A percentile compares a stretch with the other conserved stretches of the same genome.
phyloP scores from a whole-genome alignment of 1,140 invertebrate species.

The Camponotus vicinus region DNA sequence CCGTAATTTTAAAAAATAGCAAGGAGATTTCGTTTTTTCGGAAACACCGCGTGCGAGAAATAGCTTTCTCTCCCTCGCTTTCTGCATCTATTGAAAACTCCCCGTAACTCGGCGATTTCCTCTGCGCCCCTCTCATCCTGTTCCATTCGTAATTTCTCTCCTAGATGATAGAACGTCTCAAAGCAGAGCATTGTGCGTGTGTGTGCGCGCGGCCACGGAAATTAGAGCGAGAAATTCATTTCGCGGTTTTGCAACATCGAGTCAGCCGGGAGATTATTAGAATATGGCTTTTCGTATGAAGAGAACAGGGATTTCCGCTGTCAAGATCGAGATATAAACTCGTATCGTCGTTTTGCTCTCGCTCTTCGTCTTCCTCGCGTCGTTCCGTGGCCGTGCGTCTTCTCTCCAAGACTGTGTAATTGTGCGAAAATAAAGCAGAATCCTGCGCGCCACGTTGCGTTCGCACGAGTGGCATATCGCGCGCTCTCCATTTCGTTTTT shows the following conservation, averaged over 20 bases:
- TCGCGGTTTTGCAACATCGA: constrained; percentile 31
- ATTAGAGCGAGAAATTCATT: constrained; percentile 19
- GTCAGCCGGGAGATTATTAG: constrained; percentile 21
- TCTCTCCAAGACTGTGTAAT: constrained; percentile 68
- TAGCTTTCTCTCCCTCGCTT: background rate
- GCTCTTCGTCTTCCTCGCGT: constrained; percentile 12
- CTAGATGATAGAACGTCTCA: constrained; percentile 65
- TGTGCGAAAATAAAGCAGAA: constrained; percentile 41
- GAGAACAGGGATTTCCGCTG: constrained; percentile 11
- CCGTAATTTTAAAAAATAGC: background rate
- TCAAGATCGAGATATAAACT: background rate
- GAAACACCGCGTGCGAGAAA: background rate
- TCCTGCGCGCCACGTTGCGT: constrained; percentile 73
- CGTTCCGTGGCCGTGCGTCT: constrained; percentile 58
- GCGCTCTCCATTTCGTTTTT: constrained; percentile 81
- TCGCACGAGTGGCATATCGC: constrained; percentile 78
- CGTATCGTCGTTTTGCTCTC: background rate
- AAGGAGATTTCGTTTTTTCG: background rate
- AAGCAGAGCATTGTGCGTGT: constrained; percentile 82
- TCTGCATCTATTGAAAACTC: no score
- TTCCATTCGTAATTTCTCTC: constrained; percentile 58
- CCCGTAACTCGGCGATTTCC: constrained; percentile 33
- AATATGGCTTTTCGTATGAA: background rate
- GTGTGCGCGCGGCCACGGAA: constrained; percentile 67
- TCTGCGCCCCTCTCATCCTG: constrained; percentile 39